Conservation (phyloP, 2,888 invertebrate species). For the Heliconius sara region DNA sequence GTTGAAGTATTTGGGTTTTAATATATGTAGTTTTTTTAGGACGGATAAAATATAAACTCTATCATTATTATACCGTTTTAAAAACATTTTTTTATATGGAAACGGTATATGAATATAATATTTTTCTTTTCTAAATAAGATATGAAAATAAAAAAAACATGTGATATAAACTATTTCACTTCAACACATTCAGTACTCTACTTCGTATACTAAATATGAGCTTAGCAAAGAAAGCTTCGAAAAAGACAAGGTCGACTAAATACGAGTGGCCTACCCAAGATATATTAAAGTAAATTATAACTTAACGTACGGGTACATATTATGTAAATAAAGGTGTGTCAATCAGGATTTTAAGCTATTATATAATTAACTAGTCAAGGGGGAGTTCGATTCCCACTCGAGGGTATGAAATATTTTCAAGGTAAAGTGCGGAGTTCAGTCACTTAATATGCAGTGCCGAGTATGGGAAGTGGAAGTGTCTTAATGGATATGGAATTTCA, state of each 20-base stretch:
- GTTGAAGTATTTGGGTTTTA: no score
- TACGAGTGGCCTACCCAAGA: background rate
- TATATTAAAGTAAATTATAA: background rate
- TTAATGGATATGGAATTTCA: no score
- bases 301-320: background rate
- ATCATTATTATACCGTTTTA: no score
- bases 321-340: background rate
- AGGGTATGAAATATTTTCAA: background rate
- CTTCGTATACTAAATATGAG: background rate
- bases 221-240: background rate
- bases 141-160: no score
- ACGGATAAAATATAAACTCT: no score
- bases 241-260: background rate
- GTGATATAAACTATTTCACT: background rate
- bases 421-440: background rate
- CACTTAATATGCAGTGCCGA: background rate
- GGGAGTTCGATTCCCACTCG: background rate
- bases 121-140: no score
- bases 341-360: no score
- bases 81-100: no score
- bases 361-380: no score
- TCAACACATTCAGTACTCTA: background rate
- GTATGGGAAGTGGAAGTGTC: background rate
- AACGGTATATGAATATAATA: no score
- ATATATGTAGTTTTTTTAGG: no score